Evolutionary conservation across 2,113 vertebrate species (phyloP), one percentile per base, ranked within the genome.

Genomic region (Sinocyclocheilus anshuiensis): DNA sequence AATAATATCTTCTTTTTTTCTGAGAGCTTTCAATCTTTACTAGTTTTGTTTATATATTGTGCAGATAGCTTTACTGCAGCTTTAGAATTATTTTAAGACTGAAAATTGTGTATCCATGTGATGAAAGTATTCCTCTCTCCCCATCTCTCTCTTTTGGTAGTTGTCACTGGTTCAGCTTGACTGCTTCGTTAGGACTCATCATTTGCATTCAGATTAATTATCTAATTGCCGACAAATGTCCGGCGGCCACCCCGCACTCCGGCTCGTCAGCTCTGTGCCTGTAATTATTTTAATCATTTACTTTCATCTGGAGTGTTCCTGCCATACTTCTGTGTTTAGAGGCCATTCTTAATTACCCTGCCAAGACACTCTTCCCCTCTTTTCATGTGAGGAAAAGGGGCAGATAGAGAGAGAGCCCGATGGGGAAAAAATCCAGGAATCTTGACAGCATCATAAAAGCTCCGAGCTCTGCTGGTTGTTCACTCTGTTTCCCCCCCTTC

Each of bases 231-330:
- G 96, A 97, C 97, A 97, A 98, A 99, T 96, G 97, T 99, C 98
- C 96, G 94, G 97, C 97, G 98, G 97, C 97, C 96, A 97, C 95
- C 97, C 97, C 97, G 94, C 96, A 95, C 96, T 97, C 96, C 94
- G 95, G 96, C 97, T 97, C 97, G 96, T 98, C 97, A 99, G 96
- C 97, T 97, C 96, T 96, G 97, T 96, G 97, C 96, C 97, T 97
- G 97, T 98, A 99, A 99, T 99, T 99, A 99, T 99, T 99, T 99
- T 99, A 99, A 99, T 99, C 97, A 99, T 99, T 98, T 99, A 97
- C 98, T 99, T 99, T 99, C 97, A 99, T 99, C 97, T 99, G 98
- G 95, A 97, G 96, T 97, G 96, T 97, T 94, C 96, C 97, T 97
- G 96, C 97, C 97, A 95, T 95, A 97, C 96, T 95, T 96, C 97